A percentile compares a stretch with the other conserved stretches of the same genome.
Conservation (phyloP, 2,113 vertebrate species). For the Ploceus nigricollis region DNA sequence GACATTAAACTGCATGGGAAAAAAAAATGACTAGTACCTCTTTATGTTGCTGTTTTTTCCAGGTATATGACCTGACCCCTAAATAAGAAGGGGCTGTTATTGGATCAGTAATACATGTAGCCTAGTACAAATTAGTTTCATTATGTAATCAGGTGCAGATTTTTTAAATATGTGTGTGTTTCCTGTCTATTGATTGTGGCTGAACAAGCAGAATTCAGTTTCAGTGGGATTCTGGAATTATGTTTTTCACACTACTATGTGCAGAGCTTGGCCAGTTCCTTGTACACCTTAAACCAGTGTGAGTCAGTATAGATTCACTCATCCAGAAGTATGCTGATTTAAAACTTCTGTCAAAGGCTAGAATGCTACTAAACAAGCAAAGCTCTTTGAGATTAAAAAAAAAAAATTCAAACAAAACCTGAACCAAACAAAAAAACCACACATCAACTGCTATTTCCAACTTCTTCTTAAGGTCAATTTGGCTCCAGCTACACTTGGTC, state of each 20-base stretch:
- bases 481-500: neutral
- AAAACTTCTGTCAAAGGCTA: neutral
- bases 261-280: neutral
- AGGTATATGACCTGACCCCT: neutral
- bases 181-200: neutral
- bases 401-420: neutral
- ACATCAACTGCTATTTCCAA: neutral
- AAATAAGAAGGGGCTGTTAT: neutral
- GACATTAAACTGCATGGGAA: neutral
- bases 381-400: neutral
- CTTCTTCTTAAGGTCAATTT: neutral
- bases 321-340: neutral
- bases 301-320: neutral
- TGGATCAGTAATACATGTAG: neutral
- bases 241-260: neutral
- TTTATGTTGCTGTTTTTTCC: neutral
- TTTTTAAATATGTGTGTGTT: neutral
- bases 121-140: neutral
- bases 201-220: neutral
- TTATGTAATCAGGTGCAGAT: neutral
- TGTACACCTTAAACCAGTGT: neutral
- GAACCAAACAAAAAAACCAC: neutral
- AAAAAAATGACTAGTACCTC: neutral
- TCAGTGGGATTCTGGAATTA: neutral
- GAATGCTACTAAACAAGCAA: neutral